These are phyloP conservation scores for Drosophila koepferae DNA, from an alignment of 2,888 invertebrate genomes.

Conservation along the genomic window DNA sequence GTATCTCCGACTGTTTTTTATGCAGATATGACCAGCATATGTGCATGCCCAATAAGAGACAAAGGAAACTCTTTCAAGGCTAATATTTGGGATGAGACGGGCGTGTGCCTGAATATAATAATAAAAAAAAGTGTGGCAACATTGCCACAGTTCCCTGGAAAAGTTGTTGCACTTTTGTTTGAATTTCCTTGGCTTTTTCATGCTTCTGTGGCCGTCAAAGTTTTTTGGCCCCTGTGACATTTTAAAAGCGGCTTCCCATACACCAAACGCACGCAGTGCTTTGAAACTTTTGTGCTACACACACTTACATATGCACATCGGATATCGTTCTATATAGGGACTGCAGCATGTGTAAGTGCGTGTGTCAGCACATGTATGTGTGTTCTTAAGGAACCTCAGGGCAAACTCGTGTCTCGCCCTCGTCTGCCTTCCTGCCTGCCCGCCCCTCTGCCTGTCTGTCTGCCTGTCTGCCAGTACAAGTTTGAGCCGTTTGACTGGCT, in stretches of 20 bases:
- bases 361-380: constrained; percentile 18
- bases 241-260: constrained; percentile 37
- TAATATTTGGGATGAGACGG: constrained; percentile 15
- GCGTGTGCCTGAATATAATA: background rate
- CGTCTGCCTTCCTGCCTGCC: constrained; percentile 18
- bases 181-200: constrained; percentile 69
- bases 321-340: constrained; percentile 15
- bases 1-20: background rate
- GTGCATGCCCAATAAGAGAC: constrained; percentile 34
- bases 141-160: constrained; percentile 28
- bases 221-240: constrained; percentile 63
- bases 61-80: constrained; percentile 28
- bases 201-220: constrained; percentile 61
- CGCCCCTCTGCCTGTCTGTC: background rate
- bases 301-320: constrained; percentile 5
- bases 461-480: constrained; percentile 61
- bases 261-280: constrained; percentile 26
- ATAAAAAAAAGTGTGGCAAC: constrained; percentile 26
- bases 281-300: constrained; percentile 61
- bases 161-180: constrained; percentile 78
- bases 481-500: constrained; percentile 71
- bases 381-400: constrained; percentile 52
- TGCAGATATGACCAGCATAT: constrained; percentile 34
- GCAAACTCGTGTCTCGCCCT: constrained; percentile 60
- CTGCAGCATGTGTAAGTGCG: constrained; percentile 18